Evolutionary conservation across 1,140 invertebrate species (phyloP), one percentile per base, ranked within the genome.

Genomic region (Nymphalis io): DNA sequence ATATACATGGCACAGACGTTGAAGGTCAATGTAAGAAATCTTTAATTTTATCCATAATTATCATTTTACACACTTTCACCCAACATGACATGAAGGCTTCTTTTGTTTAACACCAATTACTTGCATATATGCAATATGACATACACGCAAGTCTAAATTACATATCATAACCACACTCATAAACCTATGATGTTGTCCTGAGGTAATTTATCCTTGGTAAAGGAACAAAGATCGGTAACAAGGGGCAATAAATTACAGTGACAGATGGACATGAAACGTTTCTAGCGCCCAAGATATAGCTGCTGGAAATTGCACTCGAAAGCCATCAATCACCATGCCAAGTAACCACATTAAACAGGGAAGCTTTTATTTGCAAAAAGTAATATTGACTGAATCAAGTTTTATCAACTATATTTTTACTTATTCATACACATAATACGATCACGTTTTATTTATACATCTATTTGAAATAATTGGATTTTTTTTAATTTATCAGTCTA

Each of bases 161-260:
- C 23, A 33, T 2, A 33, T 60, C 38, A 60, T 60, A 23, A 60
- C n/a, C n/a, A n/a, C n/a, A n/a, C 42, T 61, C 5, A 23, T 27
- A 58, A 66, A 38, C 33, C 48, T 51, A 21, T 20, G 8, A 57
- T 39, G 44, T 44, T 15, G 2, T 11, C n/a, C 23, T 13, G 12
- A 6, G 27, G 44, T 62, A 64, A 70, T 70, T 60, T 70, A 40
- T 40, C 12, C 38, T 64, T 18, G 20, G 39, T 57, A 38, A 64
- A 44, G 55, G 42, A 51, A 55, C 61, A 70, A 64, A 70, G 68
- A 70, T 59, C 68, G 18, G 18, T 60, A 64, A 69, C 67, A 69
- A 70, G 69, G 23, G 44, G 60, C 63, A 57, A 72, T 67, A 72
- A 72, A 67, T 72, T 67, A 72, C 51, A 51, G 40, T 39, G 39